Evolutionary conservation across 2,888 invertebrate species (phyloP), one percentile per base, ranked within the genome.

Genomic region (Habroteleia sp.): DNA sequence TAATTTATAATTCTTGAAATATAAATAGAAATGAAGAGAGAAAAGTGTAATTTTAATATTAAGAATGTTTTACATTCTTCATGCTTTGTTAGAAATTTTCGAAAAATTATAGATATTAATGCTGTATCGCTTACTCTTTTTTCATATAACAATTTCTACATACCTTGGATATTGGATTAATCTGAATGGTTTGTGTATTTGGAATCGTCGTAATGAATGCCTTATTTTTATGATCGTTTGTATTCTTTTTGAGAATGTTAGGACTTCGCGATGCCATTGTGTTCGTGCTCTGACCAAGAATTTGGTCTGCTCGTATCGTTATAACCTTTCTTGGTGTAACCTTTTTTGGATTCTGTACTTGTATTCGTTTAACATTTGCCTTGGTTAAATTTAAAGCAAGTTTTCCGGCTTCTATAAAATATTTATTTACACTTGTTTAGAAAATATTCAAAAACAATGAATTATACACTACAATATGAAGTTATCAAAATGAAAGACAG

Each of bases 321-420:
- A 91, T 90, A n/a, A 91, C 89, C 86, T 90, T 91, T 16, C 89
- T 89, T 13, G 88, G 83, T 44, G 84, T 76, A 10, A 84, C 80
- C 73, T 87, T 88, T 13, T 85, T 84, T 6, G 84, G 74, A 46
- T 82, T 80, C 11, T 58, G 68, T 6, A 88, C 82, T 66, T 89
- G 88, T 23, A 88, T 71, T 37, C 86, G 82, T 82, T 88, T 89
- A 58, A 86, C 81, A 74, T 85, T 82, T 80, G 85, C 77, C 82
- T 90, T 90, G 1, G 91, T 89, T 4, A 90, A 87, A 82, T 94
- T 93, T 79, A 95, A 87, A 79, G 95, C 92, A 82, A 94, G 89
- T 83, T 94, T 94, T 6, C 95, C 95, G 2, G 94, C 94, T 83
- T 95, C 95, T 91, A 88, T 1, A 85, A 82, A 23, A n/a, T n/a